phyloP scores from a whole-genome alignment of 53 echinoderm and acorn worm species.

The Echinarachnius parma region DNA sequence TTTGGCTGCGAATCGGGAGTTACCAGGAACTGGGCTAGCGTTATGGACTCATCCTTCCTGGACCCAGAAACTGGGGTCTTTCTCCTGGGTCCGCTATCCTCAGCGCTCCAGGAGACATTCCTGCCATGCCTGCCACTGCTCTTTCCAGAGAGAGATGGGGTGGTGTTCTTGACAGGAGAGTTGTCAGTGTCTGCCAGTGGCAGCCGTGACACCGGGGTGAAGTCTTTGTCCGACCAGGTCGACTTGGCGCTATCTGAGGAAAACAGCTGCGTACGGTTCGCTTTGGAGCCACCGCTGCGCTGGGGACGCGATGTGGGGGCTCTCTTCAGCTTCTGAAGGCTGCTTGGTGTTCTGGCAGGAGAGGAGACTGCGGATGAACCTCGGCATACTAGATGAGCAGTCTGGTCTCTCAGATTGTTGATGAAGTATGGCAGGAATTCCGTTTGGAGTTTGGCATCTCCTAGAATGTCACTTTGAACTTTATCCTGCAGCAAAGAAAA shows the following conservation, averaged over 20 bases:
- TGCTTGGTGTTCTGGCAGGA: conserved; percentile 82
- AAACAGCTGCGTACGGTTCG: conserved; percentile 71
- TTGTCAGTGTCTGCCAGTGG: neutral
- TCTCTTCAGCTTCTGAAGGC: conserved; percentile 37
- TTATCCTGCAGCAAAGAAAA: conserved; percentile 3
- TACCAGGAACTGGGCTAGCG: conserved; percentile 56
- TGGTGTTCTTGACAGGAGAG: neutral
- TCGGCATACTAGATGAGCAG: conserved; percentile 72
- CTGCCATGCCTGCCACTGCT: conserved; percentile 2
- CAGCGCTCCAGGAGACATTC: conserved; percentile 28
- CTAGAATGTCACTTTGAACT: conserved; percentile 17
- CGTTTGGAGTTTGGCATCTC: conserved; percentile 46
- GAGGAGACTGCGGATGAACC: conserved; percentile 67
- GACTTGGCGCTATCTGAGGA: conserved; percentile 22
- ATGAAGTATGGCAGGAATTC: conserved; percentile 89
- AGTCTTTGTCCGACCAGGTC: conserved; percentile 34
- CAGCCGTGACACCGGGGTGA: conserved; percentile 8
- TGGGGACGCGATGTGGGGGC: conserved; percentile 10
- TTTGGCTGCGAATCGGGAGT: conserved; percentile 48
- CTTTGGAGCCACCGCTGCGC: conserved; percentile 26
- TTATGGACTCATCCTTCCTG: conserved; percentile 60
- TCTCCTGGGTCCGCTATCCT: conserved; percentile 21
- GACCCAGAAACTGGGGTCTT: conserved; percentile 37
- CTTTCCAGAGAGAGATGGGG: neutral
- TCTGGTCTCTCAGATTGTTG: conserved; percentile 76